Percentiles rank a stretch among this genome's conserved stretches.
These are phyloP conservation scores for Furcifer pardalis DNA, from an alignment of 2,797 vertebrate species.

Conservation along the genomic window DNA sequence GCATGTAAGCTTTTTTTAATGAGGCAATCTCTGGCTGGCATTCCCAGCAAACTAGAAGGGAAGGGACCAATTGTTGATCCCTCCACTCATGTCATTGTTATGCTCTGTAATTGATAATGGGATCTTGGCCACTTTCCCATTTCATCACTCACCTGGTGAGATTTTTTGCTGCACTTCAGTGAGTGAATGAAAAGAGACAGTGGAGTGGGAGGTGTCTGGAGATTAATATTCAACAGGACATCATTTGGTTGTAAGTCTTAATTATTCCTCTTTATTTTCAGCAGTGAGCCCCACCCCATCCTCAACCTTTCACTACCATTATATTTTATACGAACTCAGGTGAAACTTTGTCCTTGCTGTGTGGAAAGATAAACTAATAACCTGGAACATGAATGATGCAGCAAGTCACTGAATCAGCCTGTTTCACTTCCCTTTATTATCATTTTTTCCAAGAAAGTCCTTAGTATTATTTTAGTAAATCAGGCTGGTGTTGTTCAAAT, in stretches of 20 bases:
- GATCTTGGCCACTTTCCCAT: background rate
- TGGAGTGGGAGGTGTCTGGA: too few relatives aligned
- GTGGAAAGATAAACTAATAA: background rate
- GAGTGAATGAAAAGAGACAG: too few relatives aligned
- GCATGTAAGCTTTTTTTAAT: too few relatives aligned
- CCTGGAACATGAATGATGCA: constrained; percentile 27
- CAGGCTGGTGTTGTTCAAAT: constrained; percentile 7
- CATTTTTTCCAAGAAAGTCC: background rate
- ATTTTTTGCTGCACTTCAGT: background rate
- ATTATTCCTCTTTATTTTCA: background rate
- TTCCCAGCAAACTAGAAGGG: too few relatives aligned
- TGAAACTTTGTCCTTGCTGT: background rate
- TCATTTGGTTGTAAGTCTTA: background rate
- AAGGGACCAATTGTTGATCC: too few relatives aligned
- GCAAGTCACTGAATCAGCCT: constrained; percentile 3
- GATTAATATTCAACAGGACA: background rate
- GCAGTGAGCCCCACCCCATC: background rate
- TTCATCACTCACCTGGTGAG: background rate
- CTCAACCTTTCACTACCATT: background rate
- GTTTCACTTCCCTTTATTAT: background rate
- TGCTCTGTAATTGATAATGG: too few relatives aligned
- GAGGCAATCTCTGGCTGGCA: too few relatives aligned
- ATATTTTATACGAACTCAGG: background rate
- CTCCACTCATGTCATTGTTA: too few relatives aligned
- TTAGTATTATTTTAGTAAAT: constrained; percentile 23